Evolutionary conservation across 2,888 invertebrate species (phyloP).

Genomic region (Conops quadrifasciatus): DNA sequence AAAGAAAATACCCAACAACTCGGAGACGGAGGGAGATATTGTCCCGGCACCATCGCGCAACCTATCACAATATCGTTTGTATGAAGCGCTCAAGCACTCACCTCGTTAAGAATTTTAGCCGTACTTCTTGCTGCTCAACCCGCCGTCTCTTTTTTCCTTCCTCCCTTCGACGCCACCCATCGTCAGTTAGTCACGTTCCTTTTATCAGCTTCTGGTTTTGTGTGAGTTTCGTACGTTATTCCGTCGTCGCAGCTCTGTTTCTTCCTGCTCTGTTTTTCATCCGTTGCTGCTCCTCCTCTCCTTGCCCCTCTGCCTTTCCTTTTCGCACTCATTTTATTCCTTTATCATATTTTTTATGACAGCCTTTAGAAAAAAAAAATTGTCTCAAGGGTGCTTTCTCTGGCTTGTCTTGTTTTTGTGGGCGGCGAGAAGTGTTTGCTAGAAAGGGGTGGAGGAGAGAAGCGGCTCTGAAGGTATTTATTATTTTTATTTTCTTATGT

Average conservation of each 20-base stretch:
- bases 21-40: background rate
- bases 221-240: background rate
- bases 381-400: constrained; percentile 19
- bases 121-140: background rate
- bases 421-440: too few species aligned
- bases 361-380: constrained; percentile 7
- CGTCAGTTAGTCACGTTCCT: too few species aligned
- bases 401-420: background rate
- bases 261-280: background rate
- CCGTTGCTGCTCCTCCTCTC: background rate
- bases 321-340: background rate
- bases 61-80: constrained; percentile 61
- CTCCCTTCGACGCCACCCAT: too few species aligned
- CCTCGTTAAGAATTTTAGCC: constrained; percentile 3
- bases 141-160: background rate
- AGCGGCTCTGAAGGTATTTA: too few species aligned
- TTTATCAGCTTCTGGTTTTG: too few species aligned
- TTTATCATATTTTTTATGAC: background rate
- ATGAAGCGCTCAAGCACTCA: constrained; percentile 45
- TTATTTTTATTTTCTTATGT: too few species aligned
- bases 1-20: background rate
- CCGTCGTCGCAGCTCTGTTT: background rate
- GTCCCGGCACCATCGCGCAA: constrained; percentile 48
- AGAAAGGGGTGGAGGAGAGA: too few species aligned
- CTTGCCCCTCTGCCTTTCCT: background rate